phyloP scores from a whole-genome alignment of 2,113 vertebrate genomes.

The Aphyosemion australe region DNA sequence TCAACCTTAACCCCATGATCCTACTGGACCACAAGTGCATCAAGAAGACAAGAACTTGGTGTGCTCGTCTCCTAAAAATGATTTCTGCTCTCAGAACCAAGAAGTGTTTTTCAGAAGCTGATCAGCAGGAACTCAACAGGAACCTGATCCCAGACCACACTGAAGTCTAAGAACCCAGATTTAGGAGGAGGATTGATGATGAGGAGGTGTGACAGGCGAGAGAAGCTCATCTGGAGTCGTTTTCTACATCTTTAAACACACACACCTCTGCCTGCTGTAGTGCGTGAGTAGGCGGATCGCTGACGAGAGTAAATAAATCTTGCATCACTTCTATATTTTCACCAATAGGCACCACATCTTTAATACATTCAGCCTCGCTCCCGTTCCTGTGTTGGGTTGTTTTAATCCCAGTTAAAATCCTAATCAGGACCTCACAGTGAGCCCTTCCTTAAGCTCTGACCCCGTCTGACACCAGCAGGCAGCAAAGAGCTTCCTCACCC shows the following conservation, averaged over 20 bases:
- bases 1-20: too few relatives aligned
- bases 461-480: slow-evolving; percentile 1
- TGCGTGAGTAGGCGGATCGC: not conserved
- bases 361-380: not conserved
- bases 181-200: slow-evolving; percentile 21
- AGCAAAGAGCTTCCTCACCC: not conserved
- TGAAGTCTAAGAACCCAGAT: slow-evolving; percentile 18
- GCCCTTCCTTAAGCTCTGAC: not conserved
- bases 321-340: not conserved
- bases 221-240: slow-evolving; percentile 14
- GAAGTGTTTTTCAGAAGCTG: slow-evolving; percentile 16
- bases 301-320: not conserved
- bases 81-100: slow-evolving; percentile 1
- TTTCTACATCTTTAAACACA: not conserved
- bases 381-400: not conserved
- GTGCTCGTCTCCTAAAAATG: slow-evolving; percentile 2
- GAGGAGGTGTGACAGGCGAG: slow-evolving; percentile 31
- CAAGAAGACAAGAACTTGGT: not conserved
- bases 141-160: slow-evolving; percentile 17
- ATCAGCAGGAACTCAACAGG: slow-evolving; percentile 18
- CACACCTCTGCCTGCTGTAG: not conserved
- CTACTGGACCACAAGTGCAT: not conserved
- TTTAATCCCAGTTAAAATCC: slow-evolving; percentile 15
- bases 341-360: not conserved
- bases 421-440: not conserved